Conservation (phyloP, 2,113 vertebrate genomes). For the Stercorarius parasiticus region DNA sequence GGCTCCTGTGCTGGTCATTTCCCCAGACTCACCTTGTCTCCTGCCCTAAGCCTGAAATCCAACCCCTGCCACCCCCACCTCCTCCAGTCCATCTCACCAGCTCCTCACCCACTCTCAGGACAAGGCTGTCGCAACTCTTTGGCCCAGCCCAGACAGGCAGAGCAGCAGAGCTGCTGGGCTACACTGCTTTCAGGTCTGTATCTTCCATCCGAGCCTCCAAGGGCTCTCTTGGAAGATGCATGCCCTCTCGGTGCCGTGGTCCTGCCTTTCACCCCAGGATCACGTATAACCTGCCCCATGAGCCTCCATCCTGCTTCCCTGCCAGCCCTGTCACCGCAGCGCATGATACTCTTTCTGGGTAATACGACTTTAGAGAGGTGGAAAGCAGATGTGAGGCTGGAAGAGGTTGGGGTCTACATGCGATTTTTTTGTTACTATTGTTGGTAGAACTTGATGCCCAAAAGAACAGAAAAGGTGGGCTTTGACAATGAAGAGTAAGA, state of each 20-base stretch:
- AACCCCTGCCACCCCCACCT: neutral
- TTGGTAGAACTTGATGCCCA: neutral
- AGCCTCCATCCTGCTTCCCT: neutral
- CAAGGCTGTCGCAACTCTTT: neutral
- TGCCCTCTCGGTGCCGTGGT: neutral
- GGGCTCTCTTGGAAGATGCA: neutral
- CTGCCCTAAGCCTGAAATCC: neutral
- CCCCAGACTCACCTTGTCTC: neutral
- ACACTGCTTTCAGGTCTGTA: neutral
- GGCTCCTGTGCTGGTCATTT: neutral
- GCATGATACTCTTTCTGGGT: neutral
- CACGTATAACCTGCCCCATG: neutral
- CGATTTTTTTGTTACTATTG: neutral
- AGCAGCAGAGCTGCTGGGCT: neutral
- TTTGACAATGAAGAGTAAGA: neutral
- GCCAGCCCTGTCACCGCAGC: neutral
- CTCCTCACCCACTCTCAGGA: neutral
- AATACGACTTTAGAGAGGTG: neutral
- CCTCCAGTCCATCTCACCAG: neutral
- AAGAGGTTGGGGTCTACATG: neutral
- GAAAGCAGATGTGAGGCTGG: neutral
- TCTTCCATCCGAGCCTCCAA: neutral
- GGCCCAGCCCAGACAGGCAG: neutral
- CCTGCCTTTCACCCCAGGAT: neutral
- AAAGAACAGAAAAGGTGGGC: neutral